Base-by-base conservation (phyloP, 1,140 invertebrate genomes). In the Zaprionus nigranus region DNA sequence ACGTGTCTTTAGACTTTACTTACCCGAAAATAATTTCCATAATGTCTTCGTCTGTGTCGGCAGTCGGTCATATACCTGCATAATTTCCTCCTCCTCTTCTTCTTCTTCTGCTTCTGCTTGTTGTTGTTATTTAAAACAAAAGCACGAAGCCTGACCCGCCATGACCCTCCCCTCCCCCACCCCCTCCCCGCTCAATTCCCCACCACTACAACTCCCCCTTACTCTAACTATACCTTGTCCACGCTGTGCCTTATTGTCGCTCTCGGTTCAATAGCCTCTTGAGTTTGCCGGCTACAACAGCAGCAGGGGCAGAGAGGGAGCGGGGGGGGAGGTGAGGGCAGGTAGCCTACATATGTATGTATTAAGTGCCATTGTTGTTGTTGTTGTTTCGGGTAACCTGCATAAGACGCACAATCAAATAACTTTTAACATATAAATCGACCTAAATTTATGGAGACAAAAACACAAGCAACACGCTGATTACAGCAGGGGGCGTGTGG, bases 21-120 rank as follows among this genome's bases (percentile, higher is more conserved):
- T 74, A 49, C 24, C 60, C 54, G 36, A 78, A 79, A 79, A 82
- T 67, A 82, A 85, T 86, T 82, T 87, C 83, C 82, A 86, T 87
- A 86, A 87, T 60, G 66, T 62, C 13, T 30, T 3, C 30, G 30
- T 34, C 30, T 34, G 30, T 11, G 2, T 34, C 30, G 30, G 30
- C 30, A 34, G 9, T 26, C 77, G 74, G 81, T 81, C 78, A 74
- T 80, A 70, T 77, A 71, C 74, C 46, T 74, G 73, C 67, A 81
- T 79, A 65, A 82, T 77, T 76, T 85, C 61, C 72, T 72, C 40
- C 4, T 17, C 17, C 17, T 17, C 17, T 17, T 17, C 24, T 24
- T 26, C 24, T 26, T 26, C 24, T 26, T 24, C 3, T 51, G 59
- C n/a, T 67, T 58, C 17, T 54, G 4, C 7, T 53, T 17, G 12